Evolutionary conservation across 2,888 invertebrate species (phyloP), one percentile per base, ranked within the genome.

Genomic region (Callinectes sapidus): DNA sequence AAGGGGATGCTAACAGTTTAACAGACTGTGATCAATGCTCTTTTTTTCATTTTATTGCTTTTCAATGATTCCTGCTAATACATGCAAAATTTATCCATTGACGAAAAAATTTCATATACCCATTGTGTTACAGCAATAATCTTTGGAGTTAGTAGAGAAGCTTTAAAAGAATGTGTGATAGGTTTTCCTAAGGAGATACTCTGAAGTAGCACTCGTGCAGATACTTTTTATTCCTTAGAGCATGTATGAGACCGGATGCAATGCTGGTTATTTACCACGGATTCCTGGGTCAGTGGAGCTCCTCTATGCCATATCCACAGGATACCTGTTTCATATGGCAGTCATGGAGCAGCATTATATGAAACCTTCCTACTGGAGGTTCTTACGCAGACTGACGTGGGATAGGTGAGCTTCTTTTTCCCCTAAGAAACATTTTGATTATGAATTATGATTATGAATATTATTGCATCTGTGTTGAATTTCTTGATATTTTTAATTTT

Each of bases 351-450:
- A 98, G 0, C 97, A 97, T 93, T 97, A 97, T 95, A 95, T 98
- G 94, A 96, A 98, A 94, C 96, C 97, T n/a, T 98, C 97, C 92
- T 98, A 98, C 96, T 98, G 97, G 97, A 97, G 97, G 95, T 98
- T 98, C 95, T 96, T 98, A 85, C 96, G 97, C 94, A 96, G 96
- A 93, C 96, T 98, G 94, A 98, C 98, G 0, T 97, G 97, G 89
- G 95, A 95, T 95, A 94, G 92, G 94, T 94, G 18, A 90, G 89
- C 39, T 28, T 28, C 28, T 71, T n/a, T 71, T 71, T n/a, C 23
- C 28, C 71, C 28, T 28, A 6, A 71, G 28, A 28, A 13, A 71
- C 10, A 10, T 42, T 42, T 42, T 42, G 42, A 42, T 6, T 42
- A 42, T 3, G 42, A n/a, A n/a, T n/a, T n/a, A n/a, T n/a, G n/a